Evolutionary conservation across 2,113 vertebrate species (phyloP).

Genomic region (Ploceus nigricollis): DNA sequence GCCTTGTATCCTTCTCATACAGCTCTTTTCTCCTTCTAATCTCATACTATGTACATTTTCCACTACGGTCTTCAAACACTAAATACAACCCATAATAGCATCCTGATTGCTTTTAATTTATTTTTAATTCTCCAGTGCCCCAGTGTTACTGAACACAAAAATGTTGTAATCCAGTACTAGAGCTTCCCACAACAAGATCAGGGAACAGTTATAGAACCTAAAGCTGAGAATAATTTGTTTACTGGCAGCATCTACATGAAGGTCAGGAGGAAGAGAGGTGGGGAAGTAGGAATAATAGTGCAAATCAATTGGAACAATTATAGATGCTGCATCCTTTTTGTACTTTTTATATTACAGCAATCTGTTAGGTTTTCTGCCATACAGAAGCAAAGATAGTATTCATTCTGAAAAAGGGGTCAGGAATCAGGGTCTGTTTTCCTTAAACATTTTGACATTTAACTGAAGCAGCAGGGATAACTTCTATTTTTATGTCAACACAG

Average conservation of each 20-base stretch:
- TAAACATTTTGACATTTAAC: neutral
- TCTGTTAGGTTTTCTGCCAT: neutral
- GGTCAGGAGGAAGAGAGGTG: neutral
- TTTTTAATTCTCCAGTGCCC: neutral
- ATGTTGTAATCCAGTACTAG: neutral
- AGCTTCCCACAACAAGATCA: neutral
- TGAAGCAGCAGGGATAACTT: neutral
- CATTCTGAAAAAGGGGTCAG: neutral
- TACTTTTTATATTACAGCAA: neutral
- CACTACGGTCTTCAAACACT: neutral
- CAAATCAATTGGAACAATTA: neutral
- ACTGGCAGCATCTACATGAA: neutral
- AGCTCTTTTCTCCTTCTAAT: neutral
- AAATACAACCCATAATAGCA: neutral
- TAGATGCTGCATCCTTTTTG: neutral
- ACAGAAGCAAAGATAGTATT: neutral
- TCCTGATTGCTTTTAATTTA: neutral
- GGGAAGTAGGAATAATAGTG: neutral
- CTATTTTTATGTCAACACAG: neutral
- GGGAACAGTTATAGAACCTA: neutral
- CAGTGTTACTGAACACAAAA: neutral
- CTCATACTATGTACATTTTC: neutral
- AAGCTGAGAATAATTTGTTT: neutral
- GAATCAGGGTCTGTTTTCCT: neutral
- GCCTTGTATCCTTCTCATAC: neutral